Evolutionary conservation across 2,888 invertebrate genomes (phyloP), one percentile per base, ranked within the genome.

Genomic region (Polydrusus pterygomalis): DNA sequence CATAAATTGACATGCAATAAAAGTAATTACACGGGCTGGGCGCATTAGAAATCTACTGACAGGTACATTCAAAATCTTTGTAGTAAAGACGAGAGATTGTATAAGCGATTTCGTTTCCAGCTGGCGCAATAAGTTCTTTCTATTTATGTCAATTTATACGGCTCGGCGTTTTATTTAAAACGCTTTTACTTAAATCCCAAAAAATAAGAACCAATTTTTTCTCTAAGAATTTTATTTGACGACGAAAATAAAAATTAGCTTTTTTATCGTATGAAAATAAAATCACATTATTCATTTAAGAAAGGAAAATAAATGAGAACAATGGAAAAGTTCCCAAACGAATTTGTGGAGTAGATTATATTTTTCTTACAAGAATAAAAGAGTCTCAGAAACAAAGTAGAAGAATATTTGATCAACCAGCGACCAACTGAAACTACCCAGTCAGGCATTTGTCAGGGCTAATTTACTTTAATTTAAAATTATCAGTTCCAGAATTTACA

Each of bases 351-450:
- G 45, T 45, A 45, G 70, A 60, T 63, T 63, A 40, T 70, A 63
- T 70, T 70, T 70, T 54, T 70, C 70, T 63, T 51, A 25, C 70
- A 70, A 25, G 20, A 70, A 63, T 70, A 70, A 63, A 38, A 51
- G 63, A 63, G 38, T 63, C 51, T 70, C 25, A 63, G 43, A 45
- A 56, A 65, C 18, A 72, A 71, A 64, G 71, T 45, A 47, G 51
- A 64, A 71, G 64, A 54, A 72, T 70, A 51, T 72, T 72, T 72
- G 58, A 72, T 72, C 64, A 64, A 72, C 15, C 38, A 51, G 34
- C 30, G 45, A 58, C 49, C 51, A 70, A n/a, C n/a, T n/a, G n/a
- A n/a, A n/a, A 62, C 63, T 62, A 70, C 38, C 62, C 49, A 70
- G 62, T 18, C 6, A 49, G 51, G 18, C 51, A 70, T 18, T 51